Evolutionary conservation across 2,797 vertebrate genomes (phyloP), one percentile per base, ranked within the genome.

Genomic region (Cossypha caffra): DNA sequence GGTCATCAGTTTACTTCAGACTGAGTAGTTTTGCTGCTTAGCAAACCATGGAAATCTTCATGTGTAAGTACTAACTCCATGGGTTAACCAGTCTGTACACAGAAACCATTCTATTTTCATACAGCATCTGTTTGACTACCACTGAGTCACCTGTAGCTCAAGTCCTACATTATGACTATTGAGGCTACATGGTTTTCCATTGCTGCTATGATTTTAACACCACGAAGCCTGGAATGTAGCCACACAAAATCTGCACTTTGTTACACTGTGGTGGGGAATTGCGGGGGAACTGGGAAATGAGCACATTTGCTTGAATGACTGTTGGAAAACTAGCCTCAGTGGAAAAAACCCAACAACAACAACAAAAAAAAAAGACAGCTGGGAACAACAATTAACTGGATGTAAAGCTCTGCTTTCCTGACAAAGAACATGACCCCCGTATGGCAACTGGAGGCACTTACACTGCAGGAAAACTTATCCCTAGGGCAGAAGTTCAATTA

Each of bases 401-500:
- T 96, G 71, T 91, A 95, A 92, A 94, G n/a, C 73, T 94, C 75
- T 86, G 81, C 66, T 93, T 95, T 90, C 20, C 64, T 94, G 78
- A 93, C 68, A 90, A 83, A 91, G 79, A 94, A 71, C 42, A 28
- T 73, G 89, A 94, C 73, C 90, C 63, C 26, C 10, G 0, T 63
- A 80, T 86, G 86, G 77, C 75, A 91, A 90, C 88, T 91, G 80
- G 92, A 96, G 94, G 87, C 75, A 94, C 87, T 95, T 94, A 79
- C 29, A 13, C 82, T 86, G 77, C 75, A 78, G 86, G 75, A 95
- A 95, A 95, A 83, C 81, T 84, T 94, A 88, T 69, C 96, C 90
- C 38, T 80, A 88, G 92, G 94, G 93, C 72, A 93, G 85, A 96
- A 96, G 87, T 95, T 94, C 93, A 96, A 91, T 97, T 96, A 94